These are phyloP conservation scores for Corynorhinus townsendii DNA, from an alignment of 2,113 vertebrate species.

Conservation along the genomic window DNA sequence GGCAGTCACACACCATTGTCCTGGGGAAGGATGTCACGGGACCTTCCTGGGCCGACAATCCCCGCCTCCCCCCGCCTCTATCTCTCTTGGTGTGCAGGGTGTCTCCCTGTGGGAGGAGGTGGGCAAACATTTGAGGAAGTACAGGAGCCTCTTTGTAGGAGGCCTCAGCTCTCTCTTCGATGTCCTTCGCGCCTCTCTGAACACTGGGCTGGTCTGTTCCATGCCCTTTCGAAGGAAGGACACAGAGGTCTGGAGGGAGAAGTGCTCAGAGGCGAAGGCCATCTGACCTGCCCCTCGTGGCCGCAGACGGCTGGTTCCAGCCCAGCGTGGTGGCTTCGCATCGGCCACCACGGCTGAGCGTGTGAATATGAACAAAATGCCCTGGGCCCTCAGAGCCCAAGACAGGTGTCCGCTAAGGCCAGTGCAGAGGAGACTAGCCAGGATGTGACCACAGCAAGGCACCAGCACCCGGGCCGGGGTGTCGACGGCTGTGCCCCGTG, in stretches of 20 bases:
- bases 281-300: accelerated
- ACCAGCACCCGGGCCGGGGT: not conserved
- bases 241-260: too few relatives aligned
- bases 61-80: accelerated
- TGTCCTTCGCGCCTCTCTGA: accelerated
- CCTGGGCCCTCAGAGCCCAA: accelerated
- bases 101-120: not conserved
- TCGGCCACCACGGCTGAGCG: accelerated
- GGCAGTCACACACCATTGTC: accelerated
- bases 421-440: not conserved
- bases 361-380: accelerated
- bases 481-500: accelerated
- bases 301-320: accelerated
- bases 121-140: not conserved
- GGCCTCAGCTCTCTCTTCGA: too few relatives aligned
- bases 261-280: not conserved
- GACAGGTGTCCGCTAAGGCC: accelerated
- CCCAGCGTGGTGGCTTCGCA: accelerated
- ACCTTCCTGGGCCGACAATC: not conserved
- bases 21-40: not conserved
- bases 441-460: not conserved
- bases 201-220: not conserved
- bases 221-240: not conserved
- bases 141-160: not conserved
- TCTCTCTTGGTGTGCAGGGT: not conserved